A percentile compares a stretch with the other conserved stretches of the same genome.
Conservation (phyloP, 1,140 invertebrate genomes). For the Aricia agestis region DNA sequence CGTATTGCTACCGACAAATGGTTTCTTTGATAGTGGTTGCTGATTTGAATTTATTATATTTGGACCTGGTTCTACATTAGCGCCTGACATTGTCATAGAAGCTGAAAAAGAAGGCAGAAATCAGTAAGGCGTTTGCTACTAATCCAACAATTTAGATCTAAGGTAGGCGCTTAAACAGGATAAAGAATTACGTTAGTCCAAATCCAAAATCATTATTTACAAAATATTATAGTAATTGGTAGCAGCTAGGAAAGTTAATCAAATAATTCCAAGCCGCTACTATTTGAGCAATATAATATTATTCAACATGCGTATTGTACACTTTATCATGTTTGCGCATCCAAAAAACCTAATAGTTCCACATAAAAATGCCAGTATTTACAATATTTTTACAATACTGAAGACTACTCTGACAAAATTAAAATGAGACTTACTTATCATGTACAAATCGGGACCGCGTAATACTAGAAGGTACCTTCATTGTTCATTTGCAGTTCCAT, state of each 20-base stretch:
- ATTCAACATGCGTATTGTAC: conserved; percentile 50
- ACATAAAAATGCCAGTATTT: conserved; percentile 58
- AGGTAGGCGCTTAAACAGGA: conserved; percentile 12
- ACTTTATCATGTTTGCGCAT: conserved; percentile 64
- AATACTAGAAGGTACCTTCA: conserved; percentile 69
- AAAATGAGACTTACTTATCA: conserved; percentile 65
- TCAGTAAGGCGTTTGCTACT: conserved; percentile 17
- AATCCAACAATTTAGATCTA: background rate
- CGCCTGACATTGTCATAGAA: conserved; percentile 75
- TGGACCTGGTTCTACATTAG: conserved; percentile 59
- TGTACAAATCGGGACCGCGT: conserved; percentile 61
- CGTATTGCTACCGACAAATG: conserved; percentile 72
- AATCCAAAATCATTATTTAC: conserved; percentile 21
- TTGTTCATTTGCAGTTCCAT: conserved; percentile 64
- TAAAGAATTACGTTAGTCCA: conserved; percentile 7
- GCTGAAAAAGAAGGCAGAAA: conserved; percentile 47
- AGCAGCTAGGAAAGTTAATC: background rate
- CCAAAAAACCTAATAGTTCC: conserved; percentile 31
- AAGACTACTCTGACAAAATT: conserved; percentile 39
- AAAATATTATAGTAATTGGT: conserved; percentile 21
- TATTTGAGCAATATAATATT: conserved; percentile 17
- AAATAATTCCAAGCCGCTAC: background rate
- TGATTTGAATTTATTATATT: conserved; percentile 55
- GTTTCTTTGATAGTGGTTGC: conserved; percentile 69
- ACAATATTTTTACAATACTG: conserved; percentile 35